Percentiles rank a stretch among this genome's conserved stretches.
Evolutionary conservation across 2,797 vertebrate genomes (phyloP).

Genomic region (Distichodus sexfasciatus): DNA sequence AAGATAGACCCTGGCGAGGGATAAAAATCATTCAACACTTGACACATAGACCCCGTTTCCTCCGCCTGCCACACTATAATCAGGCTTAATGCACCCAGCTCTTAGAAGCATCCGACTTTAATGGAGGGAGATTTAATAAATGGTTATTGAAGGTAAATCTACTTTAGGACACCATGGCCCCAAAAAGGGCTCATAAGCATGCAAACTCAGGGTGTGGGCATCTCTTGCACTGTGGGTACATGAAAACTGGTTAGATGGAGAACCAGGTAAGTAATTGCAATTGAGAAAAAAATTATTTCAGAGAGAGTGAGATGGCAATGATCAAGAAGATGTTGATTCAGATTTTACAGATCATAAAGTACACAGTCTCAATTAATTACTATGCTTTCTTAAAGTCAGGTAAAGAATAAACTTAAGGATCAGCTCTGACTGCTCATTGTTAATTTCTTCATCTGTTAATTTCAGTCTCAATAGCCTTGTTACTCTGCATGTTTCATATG

Average conservation of each 20-base stretch:
- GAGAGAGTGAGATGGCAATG: neutral
- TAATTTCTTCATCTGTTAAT: too few relatives aligned
- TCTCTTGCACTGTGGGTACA: neutral
- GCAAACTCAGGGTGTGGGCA: constrained; percentile 56
- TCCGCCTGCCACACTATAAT: constrained; percentile 82
- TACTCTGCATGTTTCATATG: too few relatives aligned
- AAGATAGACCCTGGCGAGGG: constrained; percentile 65
- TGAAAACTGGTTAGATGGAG: constrained; percentile 40
- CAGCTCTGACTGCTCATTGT: too few relatives aligned
- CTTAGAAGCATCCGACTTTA: constrained; percentile 83
- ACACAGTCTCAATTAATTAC: too few relatives aligned
- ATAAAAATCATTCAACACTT: constrained; percentile 78
- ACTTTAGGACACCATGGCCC: constrained; percentile 83
- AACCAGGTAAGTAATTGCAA: constrained; percentile 61
- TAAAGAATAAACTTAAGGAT: too few relatives aligned
- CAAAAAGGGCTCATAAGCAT: constrained; percentile 72
- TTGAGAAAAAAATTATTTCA: too few relatives aligned
- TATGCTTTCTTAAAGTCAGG: too few relatives aligned
- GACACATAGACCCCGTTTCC: constrained; percentile 76
- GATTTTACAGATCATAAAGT: constrained; percentile 3
- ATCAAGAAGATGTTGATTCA: neutral
- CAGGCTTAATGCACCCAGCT: constrained; percentile 91
- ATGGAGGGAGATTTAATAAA: constrained; percentile 98
- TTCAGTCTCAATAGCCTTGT: too few relatives aligned
- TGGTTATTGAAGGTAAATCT: constrained; percentile 98